Conservation (phyloP, 2,113 vertebrate genomes). For the Phrynocephalus versicolor region DNA sequence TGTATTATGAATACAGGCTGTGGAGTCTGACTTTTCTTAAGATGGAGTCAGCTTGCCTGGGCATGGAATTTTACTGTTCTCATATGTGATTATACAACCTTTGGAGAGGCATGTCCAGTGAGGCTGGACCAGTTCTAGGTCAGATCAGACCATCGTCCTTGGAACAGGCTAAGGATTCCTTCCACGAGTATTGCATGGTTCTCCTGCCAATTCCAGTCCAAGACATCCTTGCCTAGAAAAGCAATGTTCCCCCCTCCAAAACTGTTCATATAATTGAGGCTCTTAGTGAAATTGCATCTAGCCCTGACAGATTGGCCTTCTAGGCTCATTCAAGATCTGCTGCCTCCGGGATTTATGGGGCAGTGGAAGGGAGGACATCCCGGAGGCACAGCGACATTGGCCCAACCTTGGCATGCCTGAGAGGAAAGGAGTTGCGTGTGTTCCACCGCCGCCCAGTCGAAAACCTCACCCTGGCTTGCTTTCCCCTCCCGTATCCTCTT, state of each 20-base stretch:
- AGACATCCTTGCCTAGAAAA: not conserved
- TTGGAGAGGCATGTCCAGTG: not conserved
- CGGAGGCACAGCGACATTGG: not conserved
- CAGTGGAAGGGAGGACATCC: not conserved
- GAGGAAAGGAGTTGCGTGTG: not conserved
- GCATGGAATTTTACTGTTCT: not conserved
- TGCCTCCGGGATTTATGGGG: not conserved
- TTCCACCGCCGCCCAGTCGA: not conserved
- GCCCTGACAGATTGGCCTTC: not conserved
- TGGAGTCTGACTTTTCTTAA: not conserved
- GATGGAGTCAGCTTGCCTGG: not conserved
- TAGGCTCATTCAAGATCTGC: not conserved
- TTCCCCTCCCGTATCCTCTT: not conserved
- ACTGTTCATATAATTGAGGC: not conserved
- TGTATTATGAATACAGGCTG: not conserved
- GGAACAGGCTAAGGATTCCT: not conserved
- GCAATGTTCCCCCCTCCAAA: not conserved
- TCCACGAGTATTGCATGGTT: not conserved
- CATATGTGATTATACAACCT: not conserved
- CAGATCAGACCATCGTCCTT: not conserved
- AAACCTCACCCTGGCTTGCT: not conserved
- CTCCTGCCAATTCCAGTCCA: not conserved
- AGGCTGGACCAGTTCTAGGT: not conserved
- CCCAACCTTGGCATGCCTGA: not conserved
- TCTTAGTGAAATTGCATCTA: constrained; percentile 5